Evolutionary conservation across 1,140 invertebrate species (phyloP).

Genomic region (Dermatophagoides farinae): DNA sequence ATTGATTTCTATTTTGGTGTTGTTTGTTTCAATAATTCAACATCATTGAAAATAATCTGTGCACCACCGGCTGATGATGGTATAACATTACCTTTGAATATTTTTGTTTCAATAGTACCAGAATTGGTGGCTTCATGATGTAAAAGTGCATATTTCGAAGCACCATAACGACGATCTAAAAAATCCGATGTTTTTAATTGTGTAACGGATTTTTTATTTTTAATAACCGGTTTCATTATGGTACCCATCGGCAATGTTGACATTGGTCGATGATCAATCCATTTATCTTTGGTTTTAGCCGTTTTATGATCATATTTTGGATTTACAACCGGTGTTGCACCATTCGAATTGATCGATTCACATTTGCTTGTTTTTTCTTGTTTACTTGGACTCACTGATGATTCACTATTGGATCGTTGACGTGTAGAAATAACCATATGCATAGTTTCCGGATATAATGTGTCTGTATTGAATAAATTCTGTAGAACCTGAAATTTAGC

Average conservation of each 20-base stretch:
- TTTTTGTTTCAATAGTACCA: slow-evolving; percentile 73
- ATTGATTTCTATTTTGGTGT: slow-evolving; percentile 36
- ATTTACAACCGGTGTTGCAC: slow-evolving; percentile 36
- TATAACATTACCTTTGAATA: slow-evolving; percentile 81
- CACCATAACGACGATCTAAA: slow-evolving; percentile 37
- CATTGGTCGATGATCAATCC: slow-evolving; percentile 71
- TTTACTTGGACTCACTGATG: neutral
- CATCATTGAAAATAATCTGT: slow-evolving; percentile 83
- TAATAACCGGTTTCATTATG: slow-evolving; percentile 49
- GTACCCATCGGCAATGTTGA: slow-evolving; percentile 42
- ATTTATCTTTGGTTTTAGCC: slow-evolving; percentile 42
- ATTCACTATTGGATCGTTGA: neutral
- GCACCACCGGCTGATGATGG: slow-evolving; percentile 78
- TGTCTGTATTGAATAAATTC: neutral
- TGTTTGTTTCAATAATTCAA: slow-evolving; percentile 67
- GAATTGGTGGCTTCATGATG: slow-evolving; percentile 72
- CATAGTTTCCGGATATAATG: neutral
- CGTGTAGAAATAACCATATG: neutral
- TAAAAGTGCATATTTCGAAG: slow-evolving; percentile 67
- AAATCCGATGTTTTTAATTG: slow-evolving; percentile 49
- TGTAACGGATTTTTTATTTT: slow-evolving; percentile 56
- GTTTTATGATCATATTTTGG: slow-evolving; percentile 46
- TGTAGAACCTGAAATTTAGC: slow-evolving; percentile 26
- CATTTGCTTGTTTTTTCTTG: neutral
- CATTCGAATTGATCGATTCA: too few species aligned